Evolutionary conservation across 23 tunicate species (phyloP).

Genomic region (Diplosoma virens): DNA sequence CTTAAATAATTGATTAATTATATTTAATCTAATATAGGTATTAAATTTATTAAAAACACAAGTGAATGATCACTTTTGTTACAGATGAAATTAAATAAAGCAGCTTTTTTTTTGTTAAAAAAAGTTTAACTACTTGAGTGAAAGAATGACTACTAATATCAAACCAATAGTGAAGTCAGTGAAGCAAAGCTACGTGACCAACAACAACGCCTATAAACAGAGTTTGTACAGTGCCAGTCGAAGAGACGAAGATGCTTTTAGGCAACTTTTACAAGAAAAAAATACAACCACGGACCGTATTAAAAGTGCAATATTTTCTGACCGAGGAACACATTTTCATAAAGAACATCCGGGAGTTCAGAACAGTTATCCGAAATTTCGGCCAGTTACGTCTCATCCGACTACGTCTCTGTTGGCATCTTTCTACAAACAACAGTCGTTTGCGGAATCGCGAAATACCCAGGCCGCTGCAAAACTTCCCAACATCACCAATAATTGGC

Average conservation of each 20-base stretch:
- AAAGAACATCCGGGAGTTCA: slow-evolving; percentile 5
- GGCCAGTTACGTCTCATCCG: slow-evolving; percentile 65
- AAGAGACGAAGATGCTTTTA: background rate
- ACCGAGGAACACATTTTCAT: background rate
- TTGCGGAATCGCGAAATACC: slow-evolving; percentile 29
- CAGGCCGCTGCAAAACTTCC: slow-evolving; percentile 40
- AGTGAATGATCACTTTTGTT: no score
- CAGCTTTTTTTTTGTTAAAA: background rate
- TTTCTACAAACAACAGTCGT: slow-evolving; percentile 53
- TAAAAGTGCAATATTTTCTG: slow-evolving; percentile 35
- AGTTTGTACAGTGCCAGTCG: background rate
- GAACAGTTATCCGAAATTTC: slow-evolving; percentile 27
- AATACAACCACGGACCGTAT: slow-evolving; percentile 6
- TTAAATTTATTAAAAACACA: no score
- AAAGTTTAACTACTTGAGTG: background rate
- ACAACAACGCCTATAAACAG: background rate
- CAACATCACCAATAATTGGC: background rate
- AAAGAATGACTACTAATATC: slow-evolving; percentile 17
- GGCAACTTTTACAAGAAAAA: no score
- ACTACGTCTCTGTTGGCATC: slow-evolving; percentile 49
- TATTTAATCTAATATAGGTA: no score
- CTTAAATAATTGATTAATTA: no score
- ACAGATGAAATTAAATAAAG: no score
- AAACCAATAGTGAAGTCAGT: background rate
- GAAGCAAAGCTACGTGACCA: slow-evolving; percentile 18